Percentiles rank a stretch among this genome's conserved stretches.
phyloP scores from a whole-genome alignment of 2,113 vertebrate species.

The Aleadryas rufinucha region DNA sequence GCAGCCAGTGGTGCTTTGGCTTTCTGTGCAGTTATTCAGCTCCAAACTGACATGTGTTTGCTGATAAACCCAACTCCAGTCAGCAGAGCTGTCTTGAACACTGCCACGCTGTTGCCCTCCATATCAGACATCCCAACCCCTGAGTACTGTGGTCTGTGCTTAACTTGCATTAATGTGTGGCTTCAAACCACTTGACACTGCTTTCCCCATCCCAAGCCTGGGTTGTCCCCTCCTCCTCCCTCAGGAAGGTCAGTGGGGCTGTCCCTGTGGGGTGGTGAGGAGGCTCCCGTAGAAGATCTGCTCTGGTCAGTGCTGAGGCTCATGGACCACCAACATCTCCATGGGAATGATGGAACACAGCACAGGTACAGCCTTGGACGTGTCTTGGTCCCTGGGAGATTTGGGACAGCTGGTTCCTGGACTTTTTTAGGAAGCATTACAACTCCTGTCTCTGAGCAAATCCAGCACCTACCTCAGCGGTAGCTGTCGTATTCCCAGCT shows the following conservation, averaged over 20 bases:
- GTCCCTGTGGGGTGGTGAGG: neutral
- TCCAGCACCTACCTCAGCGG: neutral
- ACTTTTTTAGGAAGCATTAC: neutral
- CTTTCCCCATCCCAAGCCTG: neutral
- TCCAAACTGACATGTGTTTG: neutral
- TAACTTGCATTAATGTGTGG: neutral
- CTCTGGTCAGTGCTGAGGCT: neutral
- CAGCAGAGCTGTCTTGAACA: neutral
- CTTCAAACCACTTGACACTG: accelerated
- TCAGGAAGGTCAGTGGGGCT: neutral
- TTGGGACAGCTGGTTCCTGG: neutral
- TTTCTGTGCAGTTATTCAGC: neutral
- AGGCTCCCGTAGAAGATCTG: neutral
- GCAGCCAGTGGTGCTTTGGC: neutral
- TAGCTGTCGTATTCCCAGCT: neutral
- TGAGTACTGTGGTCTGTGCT: neutral
- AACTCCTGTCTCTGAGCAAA: neutral
- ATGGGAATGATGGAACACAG: neutral
- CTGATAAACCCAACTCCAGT: neutral
- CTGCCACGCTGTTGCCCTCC: neutral
- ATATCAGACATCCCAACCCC: neutral
- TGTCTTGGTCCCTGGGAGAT: neutral
- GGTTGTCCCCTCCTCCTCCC: neutral
- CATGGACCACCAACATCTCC: accelerated
- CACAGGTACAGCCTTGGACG: neutral